Evolutionary conservation across 2,888 invertebrate species (phyloP), one percentile per base, ranked within the genome.

Genomic region (Timema podura): DNA sequence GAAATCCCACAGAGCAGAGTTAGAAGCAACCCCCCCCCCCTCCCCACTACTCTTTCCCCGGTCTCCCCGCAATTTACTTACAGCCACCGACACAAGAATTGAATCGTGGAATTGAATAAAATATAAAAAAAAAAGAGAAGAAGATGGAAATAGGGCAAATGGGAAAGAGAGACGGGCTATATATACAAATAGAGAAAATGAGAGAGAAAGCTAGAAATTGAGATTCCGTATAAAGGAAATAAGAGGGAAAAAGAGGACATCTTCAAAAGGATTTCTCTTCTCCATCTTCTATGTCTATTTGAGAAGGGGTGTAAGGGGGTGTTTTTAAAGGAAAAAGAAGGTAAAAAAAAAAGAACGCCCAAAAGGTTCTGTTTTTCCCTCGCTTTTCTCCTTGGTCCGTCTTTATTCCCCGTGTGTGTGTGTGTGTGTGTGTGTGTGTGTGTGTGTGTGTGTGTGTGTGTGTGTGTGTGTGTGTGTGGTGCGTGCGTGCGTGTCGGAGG

Each of bases 1-100:
- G 16, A 61, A 61, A 61, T 61, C 61, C 30, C 16, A 61, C 16
- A 61, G 61, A n/a, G 30, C 71, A 71, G 69, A 71, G 69, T 71
- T 69, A 71, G 70, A 72, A 70, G 68, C 72, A 61, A 71, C 68
- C 71, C 57, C 59, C 57, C 70, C 65, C 30, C 59, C 44, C 54
- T 64, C 54, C 47, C 30, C 30, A 61, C 61, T 30, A 61, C 64
- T 44, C 57, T 51, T 51, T 49, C 65, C 49, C 48, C 48, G 59
- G 61, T 47, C 30, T 48, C 54, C 64, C 72, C 72, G 72, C 72
- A 72, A 72, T 72, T 70, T 72, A 72, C 72, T 72, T 70, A 72
- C 72, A 48, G 70, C 65, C 49, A 48, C 68, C 30, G 30, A 30
- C 30, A 30, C 30, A 30, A 30, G 72, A 72, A 72, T 72, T 72